Evolutionary conservation across 2,113 vertebrate species (phyloP).

Genomic region (Paralichthys olivaceus): DNA sequence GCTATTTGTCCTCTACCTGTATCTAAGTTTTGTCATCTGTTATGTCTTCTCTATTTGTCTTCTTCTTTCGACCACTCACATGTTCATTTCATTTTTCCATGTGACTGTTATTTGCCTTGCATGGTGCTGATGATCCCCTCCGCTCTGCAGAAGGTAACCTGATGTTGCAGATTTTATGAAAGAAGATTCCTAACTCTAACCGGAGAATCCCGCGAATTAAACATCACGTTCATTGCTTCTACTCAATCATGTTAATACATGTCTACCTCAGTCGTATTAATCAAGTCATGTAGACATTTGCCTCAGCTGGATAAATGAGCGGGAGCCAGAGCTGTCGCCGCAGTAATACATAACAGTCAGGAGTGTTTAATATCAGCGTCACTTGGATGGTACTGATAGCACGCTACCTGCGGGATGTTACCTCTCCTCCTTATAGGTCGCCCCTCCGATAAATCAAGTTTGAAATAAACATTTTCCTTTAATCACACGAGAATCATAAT

Average conservation of each 20-base stretch:
- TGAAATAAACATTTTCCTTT: slow-evolving; percentile 42
- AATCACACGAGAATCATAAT: slow-evolving; percentile 30
- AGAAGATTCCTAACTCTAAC: slow-evolving; percentile 34
- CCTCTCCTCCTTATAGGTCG: slow-evolving; percentile 1
- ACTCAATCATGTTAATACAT: slow-evolving; percentile 42
- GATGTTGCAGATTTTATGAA: slow-evolving; percentile 25
- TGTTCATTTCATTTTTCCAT: slow-evolving; percentile 87
- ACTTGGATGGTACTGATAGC: slow-evolving; percentile 42
- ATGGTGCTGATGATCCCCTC: slow-evolving; percentile 93
- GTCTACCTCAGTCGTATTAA: slow-evolving; percentile 45
- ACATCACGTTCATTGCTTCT: slow-evolving; percentile 48
- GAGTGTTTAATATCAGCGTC: slow-evolving; percentile 55
- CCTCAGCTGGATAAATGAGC: slow-evolving; percentile 61
- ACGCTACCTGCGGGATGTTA: slow-evolving; percentile 27
- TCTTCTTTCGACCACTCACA: slow-evolving; percentile 93
- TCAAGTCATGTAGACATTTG: slow-evolving; percentile 56
- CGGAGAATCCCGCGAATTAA: slow-evolving; percentile 38
- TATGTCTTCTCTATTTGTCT: slow-evolving; percentile 91
- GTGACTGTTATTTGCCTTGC: slow-evolving; percentile 93
- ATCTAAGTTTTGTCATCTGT: slow-evolving; percentile 88
- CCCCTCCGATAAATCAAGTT: slow-evolving; percentile 44
- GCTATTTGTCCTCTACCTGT: slow-evolving; percentile 70
- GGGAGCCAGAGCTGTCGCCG: slow-evolving; percentile 53
- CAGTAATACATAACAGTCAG: slow-evolving; percentile 47
- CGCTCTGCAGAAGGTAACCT: slow-evolving; percentile 94